Conservation (phyloP, 2,113 vertebrate genomes). For the Brienomyrus brachyistius region DNA sequence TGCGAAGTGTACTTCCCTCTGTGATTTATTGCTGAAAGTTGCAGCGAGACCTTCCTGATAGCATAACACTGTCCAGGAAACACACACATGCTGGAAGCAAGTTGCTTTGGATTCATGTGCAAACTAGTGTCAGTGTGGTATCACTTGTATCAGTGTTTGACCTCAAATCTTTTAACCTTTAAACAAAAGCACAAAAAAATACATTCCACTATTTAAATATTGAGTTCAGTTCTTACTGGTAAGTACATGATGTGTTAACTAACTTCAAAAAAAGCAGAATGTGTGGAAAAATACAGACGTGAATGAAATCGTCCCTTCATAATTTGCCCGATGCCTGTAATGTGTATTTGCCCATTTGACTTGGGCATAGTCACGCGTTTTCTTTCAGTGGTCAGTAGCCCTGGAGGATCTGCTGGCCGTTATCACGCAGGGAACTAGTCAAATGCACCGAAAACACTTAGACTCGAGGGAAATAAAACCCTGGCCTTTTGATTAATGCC, state of each 20-base stretch:
- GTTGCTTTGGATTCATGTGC: not conserved
- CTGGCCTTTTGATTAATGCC: slow-evolving; percentile 38
- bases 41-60: not conserved
- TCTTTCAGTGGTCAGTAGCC: not conserved
- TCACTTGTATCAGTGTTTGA: not conserved
- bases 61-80: not conserved
- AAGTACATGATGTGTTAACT: not conserved
- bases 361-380: not conserved
- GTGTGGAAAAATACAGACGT: not conserved
- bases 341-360: not conserved
- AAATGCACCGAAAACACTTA: not conserved
- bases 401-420: not conserved
- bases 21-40: not conserved
- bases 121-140: not conserved
- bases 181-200: not conserved
- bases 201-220: not conserved
- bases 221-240: not conserved
- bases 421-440: not conserved
- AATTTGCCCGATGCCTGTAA: not conserved
- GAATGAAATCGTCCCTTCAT: not conserved
- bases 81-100: not conserved
- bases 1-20: not conserved
- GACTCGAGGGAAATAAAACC: not conserved
- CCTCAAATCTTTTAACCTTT: not conserved
- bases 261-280: not conserved